Evolutionary conservation across 2,888 invertebrate genomes (phyloP).

Genomic region (Megamerina dolium): DNA sequence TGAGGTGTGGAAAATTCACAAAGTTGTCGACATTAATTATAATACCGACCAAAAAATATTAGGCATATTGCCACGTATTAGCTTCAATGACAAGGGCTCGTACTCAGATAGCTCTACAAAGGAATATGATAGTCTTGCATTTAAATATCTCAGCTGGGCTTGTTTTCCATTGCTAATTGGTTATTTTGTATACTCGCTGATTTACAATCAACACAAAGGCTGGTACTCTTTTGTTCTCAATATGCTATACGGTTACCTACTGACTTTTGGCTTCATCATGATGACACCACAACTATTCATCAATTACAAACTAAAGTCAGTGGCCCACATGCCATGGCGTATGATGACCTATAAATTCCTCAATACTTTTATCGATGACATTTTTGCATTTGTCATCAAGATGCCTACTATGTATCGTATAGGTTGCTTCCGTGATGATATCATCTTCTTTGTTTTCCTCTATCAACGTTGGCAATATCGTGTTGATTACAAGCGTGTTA

Average conservation of each 20-base stretch:
- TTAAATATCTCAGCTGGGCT: slow-evolving; percentile 92
- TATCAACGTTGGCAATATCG: slow-evolving; percentile 99
- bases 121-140: slow-evolving; percentile 91
- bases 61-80: slow-evolving; percentile 72
- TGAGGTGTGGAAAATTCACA: slow-evolving; percentile 99
- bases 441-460: slow-evolving; percentile 97
- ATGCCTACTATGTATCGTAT: slow-evolving; percentile 99
- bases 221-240: slow-evolving; percentile 98
- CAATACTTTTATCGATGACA: slow-evolving; percentile 99
- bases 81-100: slow-evolving; percentile 90
- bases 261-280: slow-evolving; percentile 99
- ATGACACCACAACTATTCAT: slow-evolving; percentile 99
- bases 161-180: slow-evolving; percentile 88
- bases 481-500: slow-evolving; percentile 88
- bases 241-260: slow-evolving; percentile 94
- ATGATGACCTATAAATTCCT: slow-evolving; percentile 99
- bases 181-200: slow-evolving; percentile 91
- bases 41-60: slow-evolving; percentile 68
- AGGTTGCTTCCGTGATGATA: slow-evolving; percentile 97
- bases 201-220: slow-evolving; percentile 96
- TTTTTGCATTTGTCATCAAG: slow-evolving; percentile 99
- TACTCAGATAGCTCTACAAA: slow-evolving; percentile 92
- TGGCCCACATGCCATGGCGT: slow-evolving; percentile 98
- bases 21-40: slow-evolving; percentile 80
- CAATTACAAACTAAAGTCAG: slow-evolving; percentile 98